Conservation (phyloP, 2,888 invertebrate genomes). For the Drosophila rellima region DNA sequence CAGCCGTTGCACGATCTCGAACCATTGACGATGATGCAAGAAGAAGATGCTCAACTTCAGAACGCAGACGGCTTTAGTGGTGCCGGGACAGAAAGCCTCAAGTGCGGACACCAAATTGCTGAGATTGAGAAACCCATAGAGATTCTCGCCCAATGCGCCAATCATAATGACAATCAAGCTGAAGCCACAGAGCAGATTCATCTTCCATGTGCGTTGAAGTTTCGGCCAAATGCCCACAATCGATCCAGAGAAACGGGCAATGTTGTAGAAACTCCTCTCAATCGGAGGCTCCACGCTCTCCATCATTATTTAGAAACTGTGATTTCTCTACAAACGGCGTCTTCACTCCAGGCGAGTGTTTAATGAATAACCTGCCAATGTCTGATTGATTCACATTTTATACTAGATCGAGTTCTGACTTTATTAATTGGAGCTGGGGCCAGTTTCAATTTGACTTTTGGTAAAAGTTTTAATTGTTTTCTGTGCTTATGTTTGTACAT, state of each 20-base stretch:
- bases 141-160: constrained; percentile 78
- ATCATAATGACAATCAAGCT: constrained; percentile 70
- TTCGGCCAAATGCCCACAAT: constrained; percentile 83
- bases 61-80: constrained; percentile 79
- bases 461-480: constrained; percentile 75
- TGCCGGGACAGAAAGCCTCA: constrained; percentile 84
- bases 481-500: constrained; percentile 51
- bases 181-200: constrained; percentile 63
- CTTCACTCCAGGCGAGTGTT: constrained; percentile 37
- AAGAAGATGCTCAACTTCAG: constrained; percentile 82
- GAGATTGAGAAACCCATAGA: constrained; percentile 76
- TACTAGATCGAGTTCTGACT: constrained; percentile 38
- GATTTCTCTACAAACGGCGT: not conserved
- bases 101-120: constrained; percentile 75
- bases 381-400: constrained; percentile 45
- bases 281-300: constrained; percentile 50
- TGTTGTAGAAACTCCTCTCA: constrained; percentile 70
- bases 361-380: constrained; percentile 17
- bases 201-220: constrained; percentile 43
- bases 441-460: constrained; percentile 43
- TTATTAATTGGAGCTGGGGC: not conserved
- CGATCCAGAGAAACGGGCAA: constrained; percentile 74
- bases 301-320: constrained; percentile 26
- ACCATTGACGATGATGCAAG: constrained; percentile 67
- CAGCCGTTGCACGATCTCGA: constrained; percentile 62